Evolutionary conservation across 2,113 vertebrate genomes (phyloP), one percentile per base, ranked within the genome.

Genomic region (Elephantulus edwardii): DNA sequence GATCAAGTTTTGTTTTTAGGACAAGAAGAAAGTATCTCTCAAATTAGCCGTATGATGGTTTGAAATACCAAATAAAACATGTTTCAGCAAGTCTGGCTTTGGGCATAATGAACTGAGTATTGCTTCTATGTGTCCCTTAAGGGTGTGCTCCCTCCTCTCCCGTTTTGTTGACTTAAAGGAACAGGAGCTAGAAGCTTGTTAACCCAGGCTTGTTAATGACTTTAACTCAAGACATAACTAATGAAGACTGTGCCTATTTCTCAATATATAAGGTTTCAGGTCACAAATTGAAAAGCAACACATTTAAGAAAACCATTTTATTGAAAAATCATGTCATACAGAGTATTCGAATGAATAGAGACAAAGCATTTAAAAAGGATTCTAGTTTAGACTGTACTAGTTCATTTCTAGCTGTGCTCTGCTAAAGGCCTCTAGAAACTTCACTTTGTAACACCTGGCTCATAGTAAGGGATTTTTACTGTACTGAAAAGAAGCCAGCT

Each of bases 401-500:
- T 82, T 92, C 86, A 79, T 17, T 77, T 86, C 40, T 92, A 86
- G 76, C 70, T 82, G 40, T 88, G 82, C 28, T 56, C 75, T 38
- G 44, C n/a, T 76, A 19, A 89, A 58, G 89, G 58, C 40, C 71
- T 83, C 52, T 35, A 46, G 71, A 89, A 78, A 71, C 3, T 1
- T 74, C 72, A 11, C 60, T 54, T 74, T 74, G 30, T 35, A 3
- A 75, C 8, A 56, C n/a, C 17, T 44, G 48, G 66, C 82, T 96
- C 66, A 97, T 0, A 88, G 97, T 92, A 98, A 97, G 33, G 92
- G 95, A 89, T 97, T 98, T 52, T 97, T 98, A 96, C 97, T 98
- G 83, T 98, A 98, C 94, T 98, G 98, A 95, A 99, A 99, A 42
- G 99, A 99, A 46, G 98, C 98, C 97, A 98, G 92, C 30, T 98